Evolutionary conservation across 2,797 vertebrate genomes (phyloP), one percentile per base, ranked within the genome.

Genomic region (Hozukius guyotensis): DNA sequence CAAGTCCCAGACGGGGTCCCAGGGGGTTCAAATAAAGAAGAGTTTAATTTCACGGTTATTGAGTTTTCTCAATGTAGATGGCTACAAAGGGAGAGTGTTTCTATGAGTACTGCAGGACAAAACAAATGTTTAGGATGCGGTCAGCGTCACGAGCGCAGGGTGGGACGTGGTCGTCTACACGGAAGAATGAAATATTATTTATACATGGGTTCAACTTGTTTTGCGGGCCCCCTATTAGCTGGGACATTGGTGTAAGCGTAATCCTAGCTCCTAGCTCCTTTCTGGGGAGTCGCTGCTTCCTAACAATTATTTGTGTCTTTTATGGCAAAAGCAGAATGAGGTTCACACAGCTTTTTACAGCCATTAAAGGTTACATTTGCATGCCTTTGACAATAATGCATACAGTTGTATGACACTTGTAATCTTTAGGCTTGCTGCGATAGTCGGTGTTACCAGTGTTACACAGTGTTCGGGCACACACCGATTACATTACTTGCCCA

Each of bases 21-120:
- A 36, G 31, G 60, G 77, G 87, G n/a, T 71, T 82, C 31, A 73
- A 84, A 85, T 69, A 61, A 75, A 86, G 60, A 80, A 83, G 42
- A 68, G 61, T 66, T 79, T 79, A 64, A 85, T 89, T 89, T 88
- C 72, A 82, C 7, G 27, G 82, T 84, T 81, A 81, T 83, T 80
- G 52, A 60, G 68, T 84, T 84, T 87, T 81, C 34, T 77, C 68
- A 72, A 78, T 77, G 69, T 66, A 25, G 38, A 60, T 52, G 10
- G 18, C 75, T 78, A 32, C 5, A 7, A 59, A 76, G n/a, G 52
- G 24, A 66, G 16, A 8, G 2, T 11, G 13, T 64, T 49, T 57
- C 36, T 20, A 25, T 18, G 42, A 77, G 16, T 80, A 29, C 72
- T 68, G 61, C 66, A 66, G 71, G 57, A 77, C 20, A 77, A 60